A percentile compares a stretch with the other conserved stretches of the same genome.
Evolutionary conservation across 2,797 vertebrate genomes (phyloP).

Genomic region (Lates japonicus): DNA sequence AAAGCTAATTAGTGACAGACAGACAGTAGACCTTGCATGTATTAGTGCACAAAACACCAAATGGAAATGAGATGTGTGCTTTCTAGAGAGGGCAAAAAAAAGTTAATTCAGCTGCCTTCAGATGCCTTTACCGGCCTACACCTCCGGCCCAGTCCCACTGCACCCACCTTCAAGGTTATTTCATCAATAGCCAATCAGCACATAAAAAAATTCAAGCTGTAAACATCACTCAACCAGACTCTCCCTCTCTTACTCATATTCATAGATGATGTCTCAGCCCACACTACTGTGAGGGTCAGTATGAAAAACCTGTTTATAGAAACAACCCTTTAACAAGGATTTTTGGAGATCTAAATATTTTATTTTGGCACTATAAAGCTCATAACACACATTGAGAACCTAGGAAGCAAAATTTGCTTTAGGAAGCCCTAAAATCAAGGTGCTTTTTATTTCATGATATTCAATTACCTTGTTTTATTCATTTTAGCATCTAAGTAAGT

Average conservation of each 20-base stretch:
- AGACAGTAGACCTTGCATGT: slow-evolving; percentile 23
- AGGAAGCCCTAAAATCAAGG: background rate
- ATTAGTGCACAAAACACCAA: slow-evolving; percentile 39
- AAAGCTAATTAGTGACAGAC: slow-evolving; percentile 52
- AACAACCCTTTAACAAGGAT: background rate
- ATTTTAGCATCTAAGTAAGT: background rate
- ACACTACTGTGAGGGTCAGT: background rate
- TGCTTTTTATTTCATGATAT: background rate
- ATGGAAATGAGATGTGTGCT: slow-evolving; percentile 27
- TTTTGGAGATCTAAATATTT: background rate
- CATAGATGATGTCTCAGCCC: slow-evolving; percentile 1
- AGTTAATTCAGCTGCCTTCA: slow-evolving; percentile 26
- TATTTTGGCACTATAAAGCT: slow-evolving; percentile 9
- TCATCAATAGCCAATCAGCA: slow-evolving; percentile 39
- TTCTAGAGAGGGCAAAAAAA: background rate
- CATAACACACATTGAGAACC: background rate
- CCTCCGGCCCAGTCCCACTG: slow-evolving; percentile 8
- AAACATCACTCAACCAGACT: background rate
- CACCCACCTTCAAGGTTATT: slow-evolving; percentile 24
- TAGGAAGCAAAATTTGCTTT: background rate
- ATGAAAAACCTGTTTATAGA: slow-evolving; percentile 1
- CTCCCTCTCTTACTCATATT: slow-evolving; percentile 1
- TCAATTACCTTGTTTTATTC: background rate
- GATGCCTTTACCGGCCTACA: background rate
- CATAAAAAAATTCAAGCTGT: background rate